These are phyloP conservation scores for Caenorhabditis sp. DNA, from an alignment of 2,888 invertebrate genomes.

Conservation along the genomic window DNA sequence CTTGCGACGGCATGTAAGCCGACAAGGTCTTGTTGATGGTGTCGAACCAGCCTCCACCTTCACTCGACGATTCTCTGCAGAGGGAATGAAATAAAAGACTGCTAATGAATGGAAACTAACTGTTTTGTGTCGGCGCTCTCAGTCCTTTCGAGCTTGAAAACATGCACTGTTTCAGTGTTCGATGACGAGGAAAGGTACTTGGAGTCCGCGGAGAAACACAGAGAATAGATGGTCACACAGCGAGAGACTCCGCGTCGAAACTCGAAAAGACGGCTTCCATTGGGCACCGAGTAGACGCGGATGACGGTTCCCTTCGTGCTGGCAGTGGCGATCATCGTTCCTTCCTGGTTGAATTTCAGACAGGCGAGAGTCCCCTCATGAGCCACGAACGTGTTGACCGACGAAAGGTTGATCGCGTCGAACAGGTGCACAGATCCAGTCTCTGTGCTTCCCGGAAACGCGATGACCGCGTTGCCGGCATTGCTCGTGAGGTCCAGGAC, in stretches of 20 bases:
- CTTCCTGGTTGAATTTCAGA: slow-evolving; percentile 89
- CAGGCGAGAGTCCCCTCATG: slow-evolving; percentile 97
- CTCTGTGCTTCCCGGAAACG: slow-evolving; percentile 88
- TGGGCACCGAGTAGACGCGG: slow-evolving; percentile 90
- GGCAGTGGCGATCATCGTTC: slow-evolving; percentile 83
- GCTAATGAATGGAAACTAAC: slow-evolving; percentile 19
- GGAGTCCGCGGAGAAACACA: slow-evolving; percentile 94
- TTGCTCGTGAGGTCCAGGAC: slow-evolving; percentile 79
- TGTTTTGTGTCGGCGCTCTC: slow-evolving; percentile 41
- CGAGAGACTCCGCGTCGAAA: slow-evolving; percentile 90
- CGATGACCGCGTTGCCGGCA: slow-evolving; percentile 90
- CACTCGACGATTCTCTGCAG: slow-evolving; percentile 65
- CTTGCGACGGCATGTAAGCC: slow-evolving; percentile 86
- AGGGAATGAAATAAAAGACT: slow-evolving; percentile 23
- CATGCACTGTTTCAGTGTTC: slow-evolving; percentile 94
- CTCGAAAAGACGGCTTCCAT: slow-evolving; percentile 92
- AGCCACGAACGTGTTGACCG: slow-evolving; percentile 95
- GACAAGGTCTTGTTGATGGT: slow-evolving; percentile 90
- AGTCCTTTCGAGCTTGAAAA: slow-evolving; percentile 88
- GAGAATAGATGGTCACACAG: slow-evolving; percentile 93
- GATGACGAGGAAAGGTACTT: slow-evolving; percentile 93
- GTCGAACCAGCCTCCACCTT: slow-evolving; percentile 88
- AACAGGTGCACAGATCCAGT: slow-evolving; percentile 86
- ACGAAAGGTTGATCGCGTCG: slow-evolving; percentile 92
- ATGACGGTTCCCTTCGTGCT: slow-evolving; percentile 87